Evolutionary conservation across 2,888 invertebrate species (phyloP), one percentile per base, ranked within the genome.

Genomic region (Cepaea hortensis): DNA sequence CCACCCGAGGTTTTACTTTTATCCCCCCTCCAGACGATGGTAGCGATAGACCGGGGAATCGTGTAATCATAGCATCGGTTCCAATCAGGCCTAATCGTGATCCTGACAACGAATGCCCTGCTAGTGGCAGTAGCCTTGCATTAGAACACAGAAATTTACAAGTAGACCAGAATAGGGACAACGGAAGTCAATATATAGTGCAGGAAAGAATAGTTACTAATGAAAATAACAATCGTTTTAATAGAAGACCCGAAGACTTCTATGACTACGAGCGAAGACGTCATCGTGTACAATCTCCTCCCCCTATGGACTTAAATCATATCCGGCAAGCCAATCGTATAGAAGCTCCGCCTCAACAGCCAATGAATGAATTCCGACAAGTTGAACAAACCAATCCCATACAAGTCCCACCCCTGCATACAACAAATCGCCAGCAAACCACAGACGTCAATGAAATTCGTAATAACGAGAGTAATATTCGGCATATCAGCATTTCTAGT

Each of bases 281-380:
- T 70, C 81, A 81, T 48, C 23, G 50, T 7, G 70, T 70, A 50
- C 81, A 81, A 23, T 81, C 81, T 70, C 81, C 81, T n/a, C 81
- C 81, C 46, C 81, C 81, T 48, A 20, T 48, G 18, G n/a, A 5
- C 11, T 18, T 15, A 46, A 81, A 81, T 50, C 70, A 48, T 0
- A 50, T 23, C 2, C 61, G 13, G 23, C 50, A 9, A 46, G 65
- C 65, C 35, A 80, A 62, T 46, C 62, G 35, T 4, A 15, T 23
- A 35, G 65, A 80, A 46, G 65, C 80, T 62, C 23, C 79, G 7
- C 61, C 79, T 11, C n/a, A 11, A 55, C 55, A 9, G 7, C 7
- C 55, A 55, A 11, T 55, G 55, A 55, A 55, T 55, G 7, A 55
- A 55, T 11, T 55, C 6, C 55, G 55, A 35, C 48, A 75, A 48